phyloP scores from a whole-genome alignment of 2,113 vertebrate species.

The western clawed frog (Xenopus tropicalis) region UCB_Xtro_10.0 CM004445.2:63616501-63617000 shows the following conservation, averaged over 20 bases:
- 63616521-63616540: conserved; percentile 66
- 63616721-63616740: conserved; percentile 73
- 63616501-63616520: no score
- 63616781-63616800: background rate
- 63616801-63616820: no score
- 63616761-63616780: background rate
- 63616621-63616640: conserved; percentile 70
- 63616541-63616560: conserved; percentile 57
- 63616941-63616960: no score
- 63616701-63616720: conserved; percentile 70
- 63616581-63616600: conserved; percentile 64
- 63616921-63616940: no score
- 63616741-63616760: conserved; percentile 76
- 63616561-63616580: conserved; percentile 47
- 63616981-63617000: no score
- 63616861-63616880: no score
- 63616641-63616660: conserved; percentile 85
- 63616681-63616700: conserved; percentile 81
- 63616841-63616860: no score
- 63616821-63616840: no score
- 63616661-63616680: conserved; percentile 77
- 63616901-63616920: no score
- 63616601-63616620: conserved; percentile 52
- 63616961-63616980: no score
- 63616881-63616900: no score